These are phyloP conservation scores for Percina caprodes DNA, from an alignment of 2,113 vertebrate genomes.

Conservation along the genomic window DNA sequence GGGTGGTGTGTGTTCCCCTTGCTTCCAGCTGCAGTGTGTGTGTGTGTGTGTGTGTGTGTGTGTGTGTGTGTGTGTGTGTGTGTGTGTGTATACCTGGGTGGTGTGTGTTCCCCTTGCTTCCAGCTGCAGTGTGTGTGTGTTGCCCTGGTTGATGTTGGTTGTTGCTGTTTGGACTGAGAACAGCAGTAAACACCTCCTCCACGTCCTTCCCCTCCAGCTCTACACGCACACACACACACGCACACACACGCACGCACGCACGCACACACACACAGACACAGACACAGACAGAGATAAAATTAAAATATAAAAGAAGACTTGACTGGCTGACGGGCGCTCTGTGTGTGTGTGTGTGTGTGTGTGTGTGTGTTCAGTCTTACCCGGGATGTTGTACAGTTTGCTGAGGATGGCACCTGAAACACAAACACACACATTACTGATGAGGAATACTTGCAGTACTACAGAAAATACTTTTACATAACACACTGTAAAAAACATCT, in stretches of 20 bases:
- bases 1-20: no score
- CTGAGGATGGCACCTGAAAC: slow-evolving; percentile 93
- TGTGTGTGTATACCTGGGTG: no score
- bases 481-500: no score
- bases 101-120: no score
- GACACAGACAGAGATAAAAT: neutral
- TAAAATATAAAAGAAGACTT: neutral
- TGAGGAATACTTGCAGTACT: no score
- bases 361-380: slow-evolving; percentile 73
- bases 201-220: slow-evolving; percentile 97
- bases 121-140: slow-evolving; percentile 45
- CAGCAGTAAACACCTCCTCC: slow-evolving; percentile 96
- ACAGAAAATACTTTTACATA: no score
- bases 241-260: slow-evolving; percentile 21
- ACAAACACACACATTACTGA: slow-evolving; percentile 21
- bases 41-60: no score
- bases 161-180: slow-evolving; percentile 87
- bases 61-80: no score
- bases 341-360: no score
- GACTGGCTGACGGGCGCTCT: no score
- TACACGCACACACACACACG: slow-evolving; percentile 57
- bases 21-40: no score
- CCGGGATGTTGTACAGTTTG: slow-evolving; percentile 98
- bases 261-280: neutral
- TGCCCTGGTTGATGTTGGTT: slow-evolving; percentile 75